These are phyloP conservation scores for Lophotriccus pileatus DNA, from an alignment of 2,797 vertebrate species.

Conservation along the genomic window DNA sequence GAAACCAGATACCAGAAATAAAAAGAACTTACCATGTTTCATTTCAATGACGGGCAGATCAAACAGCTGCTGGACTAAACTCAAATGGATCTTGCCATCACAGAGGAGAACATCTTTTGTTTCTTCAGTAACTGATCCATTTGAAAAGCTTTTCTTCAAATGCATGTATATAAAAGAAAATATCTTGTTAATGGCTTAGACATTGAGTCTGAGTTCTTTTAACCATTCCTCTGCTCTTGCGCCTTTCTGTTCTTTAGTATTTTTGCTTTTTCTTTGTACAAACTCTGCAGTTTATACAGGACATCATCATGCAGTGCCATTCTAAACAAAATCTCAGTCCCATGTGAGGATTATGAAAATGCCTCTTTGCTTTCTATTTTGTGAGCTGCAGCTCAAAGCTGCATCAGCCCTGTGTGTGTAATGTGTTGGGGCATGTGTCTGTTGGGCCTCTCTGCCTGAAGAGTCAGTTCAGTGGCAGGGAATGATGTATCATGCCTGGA, in stretches of 20 bases:
- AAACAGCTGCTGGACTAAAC: constrained; percentile 85
- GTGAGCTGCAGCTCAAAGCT: not conserved
- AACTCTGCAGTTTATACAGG: not conserved
- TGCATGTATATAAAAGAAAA: constrained; percentile 35
- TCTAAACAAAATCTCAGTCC: not conserved
- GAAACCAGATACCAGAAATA: not conserved
- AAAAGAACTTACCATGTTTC: constrained; percentile 82
- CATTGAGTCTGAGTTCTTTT: not conserved
- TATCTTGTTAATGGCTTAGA: constrained; percentile 19
- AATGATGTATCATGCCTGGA: not conserved
- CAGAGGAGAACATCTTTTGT: constrained; percentile 87
- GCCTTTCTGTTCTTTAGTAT: not conserved
- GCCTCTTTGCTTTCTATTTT: not conserved
- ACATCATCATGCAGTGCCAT: not conserved
- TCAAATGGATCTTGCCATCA: constrained; percentile 85
- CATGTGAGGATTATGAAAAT: not conserved
- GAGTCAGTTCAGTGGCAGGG: not conserved
- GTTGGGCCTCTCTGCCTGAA: not conserved
- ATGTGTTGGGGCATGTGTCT: not conserved
- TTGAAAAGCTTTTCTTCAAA: constrained; percentile 83
- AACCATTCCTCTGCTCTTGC: not conserved
- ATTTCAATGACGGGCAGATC: constrained; percentile 85
- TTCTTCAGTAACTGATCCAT: constrained; percentile 80
- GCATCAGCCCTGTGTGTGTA: not conserved
- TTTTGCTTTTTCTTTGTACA: not conserved